These are phyloP conservation scores for pig (Sus scrofa) DNA, from an alignment of 2,113 vertebrate genomes.

Conservation along the genomic window T2T-Sscrofa CM000813.6:33937501-33938000, in stretches of 20 bases:
- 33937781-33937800: not conserved
- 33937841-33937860: not conserved
- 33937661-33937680: not conserved
- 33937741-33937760: not conserved
- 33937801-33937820: not conserved
- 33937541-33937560: not conserved
- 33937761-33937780: not conserved
- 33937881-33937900: not conserved
- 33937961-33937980: not conserved
- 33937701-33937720: not conserved
- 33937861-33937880: not conserved
- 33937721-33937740: not conserved
- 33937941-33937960: not conserved
- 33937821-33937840: not conserved
- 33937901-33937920: not conserved
- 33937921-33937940: not conserved
- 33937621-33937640: not conserved
- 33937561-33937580: not conserved
- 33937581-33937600: not conserved
- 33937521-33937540: slow-evolving; percentile 25
- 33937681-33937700: not conserved
- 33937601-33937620: not conserved
- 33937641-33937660: not conserved
- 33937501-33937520: slow-evolving; percentile 49
- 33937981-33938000: not conserved